Evolutionary conservation across 2,797 vertebrate genomes (phyloP), one percentile per base, ranked within the genome.

Genomic region (Pseudocheirus occidentalis): DNA sequence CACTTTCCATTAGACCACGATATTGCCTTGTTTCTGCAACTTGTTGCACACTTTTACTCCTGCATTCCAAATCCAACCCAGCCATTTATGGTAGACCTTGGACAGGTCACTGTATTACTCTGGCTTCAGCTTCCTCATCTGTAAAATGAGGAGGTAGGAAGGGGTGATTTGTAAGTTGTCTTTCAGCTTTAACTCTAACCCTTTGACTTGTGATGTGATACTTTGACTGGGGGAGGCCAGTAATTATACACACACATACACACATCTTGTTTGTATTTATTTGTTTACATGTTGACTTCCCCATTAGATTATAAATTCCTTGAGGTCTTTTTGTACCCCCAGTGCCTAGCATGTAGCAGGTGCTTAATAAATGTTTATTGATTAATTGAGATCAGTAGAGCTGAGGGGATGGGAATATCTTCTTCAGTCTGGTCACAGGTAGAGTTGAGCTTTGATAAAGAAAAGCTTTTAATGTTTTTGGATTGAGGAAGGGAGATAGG

Each of bases 41-140:
- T 52, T 54, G 0, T 1, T 31, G 55, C 24, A 90, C 14, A 27
- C 0, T 1, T 21, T 40, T 2, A 1, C 1, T n/a, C 3, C 52
- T 55, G 21, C 21, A 46, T 4, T 40, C 16, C 53, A 46, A 66
- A 90, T 46, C 53, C 56, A 90, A 90, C 21, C 34, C 27, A 59
- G 1, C 91, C 55, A 9, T 27, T 3, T 40, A 52, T 46, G 46
- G 31, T 12, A 5, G 29, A 55, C 56, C 0, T 0, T 10, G 29
- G 90, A 7, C 40, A 81, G 27, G 3, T 81, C 21, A 27, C 18
- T 21, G 7, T 21, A 81, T 46, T 46, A 10, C 40, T 46, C 73
- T 46, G n/a, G n/a, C 21, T 40, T 81, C n/a, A 46, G 21, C 46
- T 81, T 46, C 24, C 6, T 81, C 40, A 24, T 81, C 73, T 81